Conservation (phyloP, 2,113 vertebrate species). For the Climacteris rufus region DNA sequence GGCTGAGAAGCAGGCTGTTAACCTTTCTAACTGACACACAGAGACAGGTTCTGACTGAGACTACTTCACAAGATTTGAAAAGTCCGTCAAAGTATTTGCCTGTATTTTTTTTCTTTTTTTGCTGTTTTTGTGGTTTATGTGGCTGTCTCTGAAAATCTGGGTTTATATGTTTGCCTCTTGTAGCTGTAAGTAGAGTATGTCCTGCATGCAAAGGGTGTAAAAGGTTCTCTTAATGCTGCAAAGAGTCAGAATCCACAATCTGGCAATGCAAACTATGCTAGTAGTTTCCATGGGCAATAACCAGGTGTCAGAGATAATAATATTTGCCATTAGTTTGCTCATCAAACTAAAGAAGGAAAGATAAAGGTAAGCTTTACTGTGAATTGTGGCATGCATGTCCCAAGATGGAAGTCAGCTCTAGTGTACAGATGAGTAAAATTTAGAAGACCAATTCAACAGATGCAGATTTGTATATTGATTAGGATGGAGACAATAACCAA, state of each 20-base stretch:
- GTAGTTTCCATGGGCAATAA: background rate
- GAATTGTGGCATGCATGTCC: accelerated
- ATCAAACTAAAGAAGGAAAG: background rate
- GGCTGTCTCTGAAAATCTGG: background rate
- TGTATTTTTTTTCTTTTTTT: background rate
- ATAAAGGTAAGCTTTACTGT: background rate
- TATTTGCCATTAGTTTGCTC: background rate
- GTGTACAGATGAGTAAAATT: background rate
- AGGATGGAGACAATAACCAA: background rate
- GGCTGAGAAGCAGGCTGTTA: background rate
- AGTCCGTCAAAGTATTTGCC: background rate
- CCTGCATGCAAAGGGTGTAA: background rate
- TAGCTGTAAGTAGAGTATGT: background rate
- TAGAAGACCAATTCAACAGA: background rate
- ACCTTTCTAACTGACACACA: background rate
- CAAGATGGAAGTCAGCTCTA: background rate
- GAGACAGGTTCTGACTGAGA: background rate
- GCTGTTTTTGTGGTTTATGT: background rate
- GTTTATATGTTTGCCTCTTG: accelerated
- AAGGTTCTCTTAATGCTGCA: background rate
- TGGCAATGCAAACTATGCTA: background rate
- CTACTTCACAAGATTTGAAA: background rate
- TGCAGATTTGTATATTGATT: background rate
- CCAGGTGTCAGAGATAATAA: background rate
- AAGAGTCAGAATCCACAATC: background rate